Conservation (phyloP, 2,113 vertebrate genomes). For the Ia io region DNA sequence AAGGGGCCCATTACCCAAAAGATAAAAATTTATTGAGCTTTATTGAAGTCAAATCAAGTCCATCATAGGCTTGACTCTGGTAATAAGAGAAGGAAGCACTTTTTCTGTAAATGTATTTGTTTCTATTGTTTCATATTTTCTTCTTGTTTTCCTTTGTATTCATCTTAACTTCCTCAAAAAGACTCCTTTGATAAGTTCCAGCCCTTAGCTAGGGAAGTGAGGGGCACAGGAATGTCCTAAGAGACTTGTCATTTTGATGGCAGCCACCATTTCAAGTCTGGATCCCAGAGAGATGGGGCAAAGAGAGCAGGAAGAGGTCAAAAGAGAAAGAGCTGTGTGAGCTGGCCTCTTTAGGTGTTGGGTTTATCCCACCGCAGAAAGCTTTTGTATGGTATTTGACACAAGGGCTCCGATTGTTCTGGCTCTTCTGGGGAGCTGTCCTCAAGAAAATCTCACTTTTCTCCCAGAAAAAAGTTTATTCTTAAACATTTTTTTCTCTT, state of each 20-base stretch:
- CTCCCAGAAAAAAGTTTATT: neutral
- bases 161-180: constrained; percentile 8
- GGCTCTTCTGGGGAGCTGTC: neutral
- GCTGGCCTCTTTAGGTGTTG: neutral
- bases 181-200: neutral
- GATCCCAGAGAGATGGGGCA: neutral
- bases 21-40: neutral
- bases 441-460: constrained; percentile 29
- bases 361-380: neutral
- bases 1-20: neutral
- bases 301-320: neutral
- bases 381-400: neutral
- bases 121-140: constrained; percentile 10
- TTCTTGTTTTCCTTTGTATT: neutral
- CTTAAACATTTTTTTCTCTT: neutral
- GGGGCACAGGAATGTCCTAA: neutral
- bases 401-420: neutral
- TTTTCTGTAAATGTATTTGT: neutral
- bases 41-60: constrained; percentile 5
- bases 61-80: neutral
- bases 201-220: neutral
- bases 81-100: neutral
- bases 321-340: neutral
- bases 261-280: constrained; percentile 5
- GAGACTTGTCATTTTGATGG: neutral